Evolutionary conservation across 1,140 invertebrate genomes (phyloP), one percentile per base, ranked within the genome.

Genomic region (Hylyphantes graminicola): DNA sequence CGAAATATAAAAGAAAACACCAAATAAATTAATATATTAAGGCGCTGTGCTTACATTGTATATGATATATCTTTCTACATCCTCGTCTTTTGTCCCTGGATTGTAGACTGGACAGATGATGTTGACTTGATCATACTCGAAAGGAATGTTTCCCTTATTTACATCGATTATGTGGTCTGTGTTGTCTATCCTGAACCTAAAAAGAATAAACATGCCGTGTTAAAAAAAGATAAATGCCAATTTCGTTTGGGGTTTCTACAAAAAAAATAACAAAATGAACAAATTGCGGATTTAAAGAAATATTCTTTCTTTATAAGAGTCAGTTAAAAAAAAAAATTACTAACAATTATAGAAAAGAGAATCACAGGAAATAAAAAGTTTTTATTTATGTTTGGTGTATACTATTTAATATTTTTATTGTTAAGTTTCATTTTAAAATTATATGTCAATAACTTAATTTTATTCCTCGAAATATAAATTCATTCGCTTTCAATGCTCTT

Each of bases 161-260:
- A 98, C 95, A 90, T 97, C 96, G 89, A 97, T 97, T 89, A 98
- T 96, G 90, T 98, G 96, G 90, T 98, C 96, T 51, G 96, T 98
- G 90, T 98, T 98, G 92, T 98, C 96, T 93, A 98, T 97, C 89
- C 96, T 93, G 92, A 98, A 98, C 93, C 96, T 97, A 88, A 93
- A 93, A 87, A 76, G 86, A 87, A 86, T 77, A 35, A 35, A 85
- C 84, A 19, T 61, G 57, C 6, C 12, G 12, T 1, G 57, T 61
- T 15, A 61, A 61, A 15, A 61, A 6, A 17, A 15, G 57, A 1
- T 2, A 15, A 61, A 61, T 61, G 6, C 57, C 2, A 1, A 61
- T 17, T 61, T 61, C 6, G 17, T 35, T 35, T 35, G 35, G 57
- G 15, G 15, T 10, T 59, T n/a, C 15, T 59, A 59, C 9, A 59